Base-by-base conservation (phyloP, 1,140 invertebrate species). In the Chrysomallon squamiferum region DNA sequence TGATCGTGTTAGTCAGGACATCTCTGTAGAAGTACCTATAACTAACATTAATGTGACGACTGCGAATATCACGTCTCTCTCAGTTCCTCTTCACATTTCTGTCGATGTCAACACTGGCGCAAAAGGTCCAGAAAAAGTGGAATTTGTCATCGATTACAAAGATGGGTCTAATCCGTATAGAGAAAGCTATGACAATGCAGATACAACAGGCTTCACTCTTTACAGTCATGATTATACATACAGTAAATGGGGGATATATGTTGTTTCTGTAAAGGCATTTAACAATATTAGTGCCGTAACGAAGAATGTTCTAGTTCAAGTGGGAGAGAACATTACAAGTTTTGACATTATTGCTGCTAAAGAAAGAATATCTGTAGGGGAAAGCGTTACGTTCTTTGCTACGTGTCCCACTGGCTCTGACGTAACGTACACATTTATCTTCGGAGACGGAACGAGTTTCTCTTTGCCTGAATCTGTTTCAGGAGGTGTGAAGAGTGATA, bases 251-350 rank as follows among this genome's bases (percentile, higher is more conserved):
- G 83, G 83, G 6, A 80, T 80, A 29, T 85, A 85, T 61, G 68
- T 43, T 18, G 72, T 83, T 1, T 66, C 62, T 50, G 77, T 78
- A 5, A 68, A 65, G 1, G 82, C 79, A 6, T 61, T 41, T 18
- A 85, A 84, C 54, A 77, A 77, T 63, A 77, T 85, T 9, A 75
- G 71, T 33, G 67, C 69, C 11, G 62, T 79, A 11, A 62, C 60
- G 0, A 62, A 69, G 3, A 72, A 68, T 45, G 64, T 70, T n/a
- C 33, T 71, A 5, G 73, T 80, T 4, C 80, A 66, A 57, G 82
- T 83, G 25, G 83, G 83, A 4, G 61, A 83, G 52, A 79, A 82
- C 59, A 78, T 85, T n/a, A 77, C 77, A 3, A 75, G 69, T 41
- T 52, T 84, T 9, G 83, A 85, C 67, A 30, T 85, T 18, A 66